These are phyloP conservation scores for Stegophylla sp. DNA, from an alignment of 2,888 invertebrate genomes.

Conservation along the genomic window DNA sequence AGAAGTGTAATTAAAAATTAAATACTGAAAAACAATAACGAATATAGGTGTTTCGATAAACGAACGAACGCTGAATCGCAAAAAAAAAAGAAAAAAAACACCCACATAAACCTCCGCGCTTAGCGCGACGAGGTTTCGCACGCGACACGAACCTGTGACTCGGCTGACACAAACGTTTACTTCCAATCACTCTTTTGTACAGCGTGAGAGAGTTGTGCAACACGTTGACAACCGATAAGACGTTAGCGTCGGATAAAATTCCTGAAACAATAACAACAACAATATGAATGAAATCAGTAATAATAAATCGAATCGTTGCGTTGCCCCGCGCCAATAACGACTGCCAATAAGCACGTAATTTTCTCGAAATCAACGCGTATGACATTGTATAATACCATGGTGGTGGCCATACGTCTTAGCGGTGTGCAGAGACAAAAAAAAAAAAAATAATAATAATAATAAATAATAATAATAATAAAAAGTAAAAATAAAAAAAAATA, in stretches of 20 bases:
- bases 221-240: slow-evolving; percentile 68
- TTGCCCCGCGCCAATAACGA: background rate
- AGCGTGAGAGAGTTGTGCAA: slow-evolving; percentile 71
- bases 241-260: slow-evolving; percentile 65
- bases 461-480: too few species aligned
- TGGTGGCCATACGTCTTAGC: too few species aligned
- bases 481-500: too few species aligned
- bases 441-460: too few species aligned
- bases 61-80: too few species aligned
- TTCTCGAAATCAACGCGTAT: background rate
- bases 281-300: too few species aligned
- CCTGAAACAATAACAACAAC: slow-evolving; percentile 62
- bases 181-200: slow-evolving; percentile 70
- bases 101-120: too few species aligned
- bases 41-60: too few species aligned
- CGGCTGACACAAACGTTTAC: slow-evolving; percentile 70
- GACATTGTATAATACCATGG: too few species aligned
- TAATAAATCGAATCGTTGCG: background rate
- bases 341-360: background rate
- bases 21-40: background rate
- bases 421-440: too few species aligned
- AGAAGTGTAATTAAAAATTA: background rate
- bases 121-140: too few species aligned
- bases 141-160: slow-evolving; percentile 66
- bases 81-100: too few species aligned